phyloP scores from a whole-genome alignment of 2,797 vertebrate genomes.

The Sparidentex hasta region DNA sequence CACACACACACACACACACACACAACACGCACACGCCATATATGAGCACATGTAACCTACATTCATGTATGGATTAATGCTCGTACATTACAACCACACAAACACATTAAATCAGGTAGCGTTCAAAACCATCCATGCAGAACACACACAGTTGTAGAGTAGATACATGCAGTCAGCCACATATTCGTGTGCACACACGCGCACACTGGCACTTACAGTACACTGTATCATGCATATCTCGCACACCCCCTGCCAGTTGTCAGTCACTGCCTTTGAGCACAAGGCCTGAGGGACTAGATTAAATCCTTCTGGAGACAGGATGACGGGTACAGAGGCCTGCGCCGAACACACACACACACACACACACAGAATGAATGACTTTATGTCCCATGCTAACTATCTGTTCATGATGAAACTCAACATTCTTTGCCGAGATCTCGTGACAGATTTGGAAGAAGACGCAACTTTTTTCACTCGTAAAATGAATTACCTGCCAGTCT shows the following conservation, averaged over 20 bases:
- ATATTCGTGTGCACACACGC: slow-evolving; percentile 25
- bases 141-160: slow-evolving; percentile 13
- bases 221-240: slow-evolving; percentile 67
- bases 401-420: slow-evolving; percentile 53
- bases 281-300: slow-evolving; percentile 82
- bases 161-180: slow-evolving; percentile 15
- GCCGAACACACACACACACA: slow-evolving; percentile 35
- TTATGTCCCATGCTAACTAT: slow-evolving; percentile 60
- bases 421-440: slow-evolving; percentile 38
- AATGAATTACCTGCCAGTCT: slow-evolving; percentile 41
- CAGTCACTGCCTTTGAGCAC: slow-evolving; percentile 83
- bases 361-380: slow-evolving; percentile 53
- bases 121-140: neutral
- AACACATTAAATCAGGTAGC: slow-evolving; percentile 21
- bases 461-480: slow-evolving; percentile 27
- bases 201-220: slow-evolving; percentile 48
- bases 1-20: slow-evolving; percentile 23
- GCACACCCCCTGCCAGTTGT: slow-evolving; percentile 83
- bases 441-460: slow-evolving; percentile 46
- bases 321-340: slow-evolving; percentile 74
- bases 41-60: slow-evolving; percentile 6
- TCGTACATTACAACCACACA: slow-evolving; percentile 15
- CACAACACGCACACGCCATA: slow-evolving; percentile 1
- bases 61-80: slow-evolving; percentile 22
- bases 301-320: slow-evolving; percentile 87